These are phyloP conservation scores for Athripsodes cinereus DNA, from an alignment of 2,888 invertebrate species.

Conservation along the genomic window DNA sequence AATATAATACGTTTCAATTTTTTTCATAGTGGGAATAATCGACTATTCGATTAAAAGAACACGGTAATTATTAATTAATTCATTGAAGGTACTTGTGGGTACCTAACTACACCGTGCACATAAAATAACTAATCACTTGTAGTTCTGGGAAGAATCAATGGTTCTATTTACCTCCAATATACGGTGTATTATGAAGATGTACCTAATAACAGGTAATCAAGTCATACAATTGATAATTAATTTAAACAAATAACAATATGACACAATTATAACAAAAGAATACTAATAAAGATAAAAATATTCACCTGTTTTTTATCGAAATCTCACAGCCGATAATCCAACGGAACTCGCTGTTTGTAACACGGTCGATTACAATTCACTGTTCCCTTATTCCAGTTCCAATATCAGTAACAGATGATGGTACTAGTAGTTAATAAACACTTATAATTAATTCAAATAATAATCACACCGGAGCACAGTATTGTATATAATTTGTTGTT, in stretches of 20 bases:
- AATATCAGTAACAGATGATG: too few species aligned
- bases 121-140: background rate
- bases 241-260: background rate
- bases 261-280: background rate
- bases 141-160: background rate
- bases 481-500: too few species aligned
- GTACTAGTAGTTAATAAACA: slow-evolving; percentile 6
- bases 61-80: too few species aligned
- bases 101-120: too few species aligned
- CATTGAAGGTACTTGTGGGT: too few species aligned
- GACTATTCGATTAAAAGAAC: too few species aligned
- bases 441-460: background rate
- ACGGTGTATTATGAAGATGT: background rate
- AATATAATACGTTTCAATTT: too few species aligned
- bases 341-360: slow-evolving; percentile 19
- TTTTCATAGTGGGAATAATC: too few species aligned
- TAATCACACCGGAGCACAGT: too few species aligned
- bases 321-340: slow-evolving; percentile 21
- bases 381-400: slow-evolving; percentile 11
- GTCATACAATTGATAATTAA: background rate
- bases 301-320: slow-evolving; percentile 21
- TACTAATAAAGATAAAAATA: slow-evolving; percentile 8
- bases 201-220: background rate
- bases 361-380: slow-evolving; percentile 19
- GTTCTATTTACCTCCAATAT: background rate